These are phyloP conservation scores for Crotalus helleri DNA, from an alignment of 2,113 vertebrate genomes.

Conservation along the genomic window DNA sequence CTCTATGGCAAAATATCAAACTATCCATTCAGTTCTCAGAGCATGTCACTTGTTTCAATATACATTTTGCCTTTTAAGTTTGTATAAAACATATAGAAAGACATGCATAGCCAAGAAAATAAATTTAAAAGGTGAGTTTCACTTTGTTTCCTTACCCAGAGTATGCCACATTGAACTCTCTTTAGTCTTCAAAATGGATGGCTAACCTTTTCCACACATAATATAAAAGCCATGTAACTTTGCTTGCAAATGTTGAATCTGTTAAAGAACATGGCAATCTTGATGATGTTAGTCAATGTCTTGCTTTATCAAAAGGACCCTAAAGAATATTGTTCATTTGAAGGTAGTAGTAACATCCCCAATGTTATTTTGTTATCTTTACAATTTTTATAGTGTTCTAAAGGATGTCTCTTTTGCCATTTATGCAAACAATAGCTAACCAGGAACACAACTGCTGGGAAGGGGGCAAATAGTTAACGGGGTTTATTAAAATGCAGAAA, in stretches of 20 bases:
- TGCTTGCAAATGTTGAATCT: not conserved
- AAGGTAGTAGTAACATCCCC: conserved; percentile 24
- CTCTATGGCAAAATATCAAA: not conserved
- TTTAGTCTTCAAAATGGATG: not conserved
- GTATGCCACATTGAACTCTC: not conserved
- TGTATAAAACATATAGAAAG: conserved; percentile 12
- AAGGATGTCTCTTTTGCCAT: conserved; percentile 38
- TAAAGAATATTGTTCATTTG: conserved; percentile 28
- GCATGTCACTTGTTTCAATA: conserved; percentile 22
- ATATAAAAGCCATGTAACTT: not conserved
- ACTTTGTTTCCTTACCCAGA: not conserved
- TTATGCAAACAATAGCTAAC: conserved; percentile 49
- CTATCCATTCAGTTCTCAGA: conserved; percentile 22
- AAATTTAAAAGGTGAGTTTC: conserved; percentile 15
- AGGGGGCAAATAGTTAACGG: conserved; percentile 54
- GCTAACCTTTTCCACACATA: not conserved
- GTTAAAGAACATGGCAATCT: not conserved
- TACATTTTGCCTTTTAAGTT: conserved; percentile 28
- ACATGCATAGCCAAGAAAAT: not conserved
- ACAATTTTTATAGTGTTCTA: conserved; percentile 40
- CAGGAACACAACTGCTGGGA: conserved; percentile 27
- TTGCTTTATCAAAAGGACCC: not conserved
- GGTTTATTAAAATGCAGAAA: conserved; percentile 57
- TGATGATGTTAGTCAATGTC: not conserved
- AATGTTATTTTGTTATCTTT: conserved; percentile 27